A percentile compares a stretch with the other conserved stretches of the same genome.
Conservation (phyloP, 2,797 vertebrate species). For the Pipistrellus nathusii region DNA sequence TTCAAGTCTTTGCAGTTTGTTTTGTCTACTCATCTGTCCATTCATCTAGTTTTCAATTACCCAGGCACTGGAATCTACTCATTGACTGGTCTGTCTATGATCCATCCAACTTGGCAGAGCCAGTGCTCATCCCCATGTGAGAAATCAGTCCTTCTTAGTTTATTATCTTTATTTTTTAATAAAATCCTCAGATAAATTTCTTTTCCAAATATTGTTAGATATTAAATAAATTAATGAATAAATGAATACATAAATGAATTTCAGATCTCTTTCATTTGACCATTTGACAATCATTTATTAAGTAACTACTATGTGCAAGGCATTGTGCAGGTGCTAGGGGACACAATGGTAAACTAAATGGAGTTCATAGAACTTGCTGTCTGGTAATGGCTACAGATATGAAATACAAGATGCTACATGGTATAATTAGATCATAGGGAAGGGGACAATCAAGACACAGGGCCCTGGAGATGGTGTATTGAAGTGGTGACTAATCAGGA, state of each 20-base stretch:
- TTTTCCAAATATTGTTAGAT: background rate
- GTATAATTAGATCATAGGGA: background rate
- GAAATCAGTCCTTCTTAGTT: background rate
- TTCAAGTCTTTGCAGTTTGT: background rate
- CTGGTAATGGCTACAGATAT: background rate
- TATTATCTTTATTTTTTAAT: background rate
- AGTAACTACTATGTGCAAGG: background rate
- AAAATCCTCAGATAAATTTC: background rate
- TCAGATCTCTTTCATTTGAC: background rate
- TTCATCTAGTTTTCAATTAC: background rate
- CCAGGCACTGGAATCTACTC: background rate
- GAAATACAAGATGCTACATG: background rate
- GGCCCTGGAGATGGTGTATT: background rate
- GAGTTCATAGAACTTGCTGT: background rate
- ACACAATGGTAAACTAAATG: background rate
- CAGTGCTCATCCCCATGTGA: background rate
- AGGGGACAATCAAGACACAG: background rate
- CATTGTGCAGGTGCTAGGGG: background rate
- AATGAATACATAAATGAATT: background rate
- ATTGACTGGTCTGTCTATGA: background rate
- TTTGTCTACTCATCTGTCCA: background rate
- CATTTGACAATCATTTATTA: background rate
- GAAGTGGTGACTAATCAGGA: background rate
- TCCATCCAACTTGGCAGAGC: background rate
- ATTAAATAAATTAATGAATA: background rate